Evolutionary conservation across 2,797 vertebrate genomes (phyloP).

Genomic region (Tragopan temminckii): DNA sequence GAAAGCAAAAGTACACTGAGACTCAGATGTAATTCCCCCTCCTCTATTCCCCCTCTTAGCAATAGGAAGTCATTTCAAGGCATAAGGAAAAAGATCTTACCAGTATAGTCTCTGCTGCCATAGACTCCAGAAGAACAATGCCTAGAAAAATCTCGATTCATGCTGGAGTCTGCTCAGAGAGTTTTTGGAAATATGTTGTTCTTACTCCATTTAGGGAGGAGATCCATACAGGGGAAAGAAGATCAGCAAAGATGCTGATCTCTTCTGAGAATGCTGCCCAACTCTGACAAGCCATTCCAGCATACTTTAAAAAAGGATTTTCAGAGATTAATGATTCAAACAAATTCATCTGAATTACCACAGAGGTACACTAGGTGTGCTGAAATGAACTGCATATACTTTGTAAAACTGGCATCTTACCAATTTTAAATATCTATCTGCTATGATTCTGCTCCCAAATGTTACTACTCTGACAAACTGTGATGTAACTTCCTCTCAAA

Average conservation of each 20-base stretch:
- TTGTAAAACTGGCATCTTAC: constrained; percentile 30
- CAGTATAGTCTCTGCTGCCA: background rate
- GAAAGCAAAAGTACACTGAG: background rate
- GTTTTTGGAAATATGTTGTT: background rate
- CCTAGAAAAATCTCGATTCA: background rate
- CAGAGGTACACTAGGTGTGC: background rate
- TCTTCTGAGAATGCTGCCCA: background rate
- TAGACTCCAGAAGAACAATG: background rate
- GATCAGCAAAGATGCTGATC: background rate
- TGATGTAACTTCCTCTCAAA: constrained; percentile 19
- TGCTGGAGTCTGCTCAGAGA: background rate
- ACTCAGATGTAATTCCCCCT: background rate
- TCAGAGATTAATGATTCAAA: background rate
- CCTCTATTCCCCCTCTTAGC: background rate
- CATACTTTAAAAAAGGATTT: background rate
- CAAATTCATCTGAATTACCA: constrained; percentile 18
- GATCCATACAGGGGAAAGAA: background rate
- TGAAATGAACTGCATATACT: constrained; percentile 4
- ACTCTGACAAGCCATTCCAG: background rate
- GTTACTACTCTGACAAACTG: constrained; percentile 9
- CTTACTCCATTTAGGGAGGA: background rate
- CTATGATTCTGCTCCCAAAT: background rate
- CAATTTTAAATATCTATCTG: constrained; percentile 12
- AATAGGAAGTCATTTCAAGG: background rate
- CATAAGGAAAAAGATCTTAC: background rate